phyloP scores from a whole-genome alignment of 2,113 vertebrate genomes.

The Alethe diademata region DNA sequence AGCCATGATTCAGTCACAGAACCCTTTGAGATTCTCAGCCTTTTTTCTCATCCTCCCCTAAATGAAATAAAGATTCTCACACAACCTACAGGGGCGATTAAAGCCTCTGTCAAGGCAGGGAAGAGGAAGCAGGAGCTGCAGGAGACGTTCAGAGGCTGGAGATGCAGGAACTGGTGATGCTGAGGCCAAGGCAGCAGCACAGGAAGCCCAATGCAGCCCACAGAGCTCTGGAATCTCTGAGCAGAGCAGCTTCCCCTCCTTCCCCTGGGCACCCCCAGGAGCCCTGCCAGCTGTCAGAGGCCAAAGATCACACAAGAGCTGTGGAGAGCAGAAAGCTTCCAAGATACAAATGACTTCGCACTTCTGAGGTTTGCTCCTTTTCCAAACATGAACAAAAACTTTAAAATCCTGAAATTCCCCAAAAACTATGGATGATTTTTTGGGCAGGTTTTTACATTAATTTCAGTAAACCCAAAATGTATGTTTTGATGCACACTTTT shows the following conservation, averaged over 20 bases:
- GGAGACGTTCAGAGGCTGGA: neutral
- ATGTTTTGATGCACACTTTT: neutral
- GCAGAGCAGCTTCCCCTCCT: neutral
- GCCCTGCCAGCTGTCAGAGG: neutral
- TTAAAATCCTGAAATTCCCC: neutral
- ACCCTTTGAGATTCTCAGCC: neutral
- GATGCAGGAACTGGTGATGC: neutral
- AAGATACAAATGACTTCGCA: neutral
- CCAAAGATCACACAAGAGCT: constrained; percentile 10
- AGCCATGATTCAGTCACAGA: neutral
- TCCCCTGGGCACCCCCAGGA: neutral
- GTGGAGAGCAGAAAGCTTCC: neutral
- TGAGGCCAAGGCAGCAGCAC: neutral
- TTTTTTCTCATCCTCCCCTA: neutral
- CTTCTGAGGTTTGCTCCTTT: neutral
- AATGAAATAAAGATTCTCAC: neutral
- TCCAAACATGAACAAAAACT: neutral
- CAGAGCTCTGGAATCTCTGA: neutral
- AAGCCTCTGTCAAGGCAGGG: neutral
- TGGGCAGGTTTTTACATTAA: neutral
- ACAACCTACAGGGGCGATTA: neutral
- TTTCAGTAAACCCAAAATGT: neutral
- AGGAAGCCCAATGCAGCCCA: neutral
- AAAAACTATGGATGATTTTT: neutral
- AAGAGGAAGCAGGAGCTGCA: neutral